phyloP scores from a whole-genome alignment of 2,888 invertebrate species.

The Spicauda simplicius region DNA sequence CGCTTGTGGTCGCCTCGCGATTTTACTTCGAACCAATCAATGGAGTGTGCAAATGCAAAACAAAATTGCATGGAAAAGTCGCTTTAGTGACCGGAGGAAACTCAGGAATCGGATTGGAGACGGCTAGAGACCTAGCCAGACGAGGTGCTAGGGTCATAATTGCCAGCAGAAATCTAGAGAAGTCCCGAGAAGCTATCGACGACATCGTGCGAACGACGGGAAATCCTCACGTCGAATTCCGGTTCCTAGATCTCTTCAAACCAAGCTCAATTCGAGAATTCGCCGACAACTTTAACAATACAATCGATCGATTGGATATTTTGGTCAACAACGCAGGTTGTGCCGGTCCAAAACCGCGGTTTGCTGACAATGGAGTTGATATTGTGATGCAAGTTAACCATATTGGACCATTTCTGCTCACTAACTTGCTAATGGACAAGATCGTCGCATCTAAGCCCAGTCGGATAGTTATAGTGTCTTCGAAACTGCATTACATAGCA shows the following conservation, averaged over 20 bases:
- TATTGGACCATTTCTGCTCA: slow-evolving; percentile 89
- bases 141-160: slow-evolving; percentile 88
- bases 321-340: slow-evolving; percentile 87
- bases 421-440: slow-evolving; percentile 85
- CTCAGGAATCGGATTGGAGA: slow-evolving; percentile 92
- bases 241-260: slow-evolving; percentile 77
- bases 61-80: slow-evolving; percentile 80
- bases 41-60: slow-evolving; percentile 34
- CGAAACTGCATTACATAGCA: slow-evolving; percentile 31
- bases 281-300: slow-evolving; percentile 83
- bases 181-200: slow-evolving; percentile 87
- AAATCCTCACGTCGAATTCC: slow-evolving; percentile 88
- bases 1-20: neutral
- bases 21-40: slow-evolving; percentile 24
- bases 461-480: slow-evolving; percentile 71
- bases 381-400: slow-evolving; percentile 88
- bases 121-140: slow-evolving; percentile 88
- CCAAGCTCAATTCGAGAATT: slow-evolving; percentile 84
- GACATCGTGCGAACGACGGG: slow-evolving; percentile 88
- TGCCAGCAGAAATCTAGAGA: slow-evolving; percentile 90
- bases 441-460: slow-evolving; percentile 67
- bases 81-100: slow-evolving; percentile 92
- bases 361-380: slow-evolving; percentile 86
- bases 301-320: slow-evolving; percentile 82
- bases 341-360: slow-evolving; percentile 56